A percentile compares a stretch with the other conserved stretches of the same genome.
Conservation (phyloP, 2,797 vertebrate species). For the Buceros bicornis region DNA sequence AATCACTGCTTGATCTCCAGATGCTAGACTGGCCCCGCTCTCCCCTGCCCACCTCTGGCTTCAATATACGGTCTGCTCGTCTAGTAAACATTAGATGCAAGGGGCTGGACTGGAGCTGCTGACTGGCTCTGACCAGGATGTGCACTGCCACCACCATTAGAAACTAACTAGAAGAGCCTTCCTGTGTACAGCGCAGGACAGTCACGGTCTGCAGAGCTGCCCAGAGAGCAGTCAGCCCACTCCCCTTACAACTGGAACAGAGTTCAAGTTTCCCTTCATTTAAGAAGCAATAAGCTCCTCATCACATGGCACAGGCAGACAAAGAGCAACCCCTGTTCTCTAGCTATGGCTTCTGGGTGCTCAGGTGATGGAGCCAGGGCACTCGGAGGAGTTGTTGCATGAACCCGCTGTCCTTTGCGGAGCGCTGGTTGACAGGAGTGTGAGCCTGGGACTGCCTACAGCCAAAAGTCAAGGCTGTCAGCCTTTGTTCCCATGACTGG, state of each 20-base stretch:
- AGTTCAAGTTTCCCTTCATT: constrained; percentile 29
- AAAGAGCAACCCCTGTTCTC: background rate
- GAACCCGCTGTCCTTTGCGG: background rate
- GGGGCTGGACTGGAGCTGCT: background rate
- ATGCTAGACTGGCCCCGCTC: constrained; percentile 48
- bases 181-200: background rate
- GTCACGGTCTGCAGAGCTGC: background rate
- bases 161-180: constrained; percentile 39
- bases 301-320: background rate
- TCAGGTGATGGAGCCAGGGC: background rate
- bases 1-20: constrained; percentile 44
- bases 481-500: background rate
- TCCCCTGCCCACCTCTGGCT: constrained; percentile 60
- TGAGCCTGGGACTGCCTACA: background rate
- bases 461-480: background rate
- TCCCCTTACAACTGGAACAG: background rate
- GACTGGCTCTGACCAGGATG: background rate
- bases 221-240: background rate
- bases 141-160: background rate
- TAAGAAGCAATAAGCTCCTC: background rate
- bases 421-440: background rate
- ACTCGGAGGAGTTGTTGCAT: background rate
- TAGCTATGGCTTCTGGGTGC: accelerated
- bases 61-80: background rate
- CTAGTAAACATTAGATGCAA: background rate